Evolutionary conservation across 30 jellyfish, hydroid and myxozoan genomes (phyloP).

Genomic region (Turritopsis dohrnii): DNA sequence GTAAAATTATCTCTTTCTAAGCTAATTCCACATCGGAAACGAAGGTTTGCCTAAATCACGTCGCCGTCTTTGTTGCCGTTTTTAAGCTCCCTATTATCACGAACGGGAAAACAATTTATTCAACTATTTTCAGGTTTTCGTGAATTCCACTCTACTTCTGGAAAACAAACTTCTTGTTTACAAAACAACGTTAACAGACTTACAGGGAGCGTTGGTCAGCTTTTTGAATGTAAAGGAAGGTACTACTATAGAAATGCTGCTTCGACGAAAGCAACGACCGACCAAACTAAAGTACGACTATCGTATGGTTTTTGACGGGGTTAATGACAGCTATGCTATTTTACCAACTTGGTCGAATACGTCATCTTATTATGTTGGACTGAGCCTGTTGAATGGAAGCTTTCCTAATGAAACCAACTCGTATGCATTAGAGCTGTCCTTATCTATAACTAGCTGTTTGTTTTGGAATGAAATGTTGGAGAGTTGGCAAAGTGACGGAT

Average conservation of each 20-base stretch:
- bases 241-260: background rate
- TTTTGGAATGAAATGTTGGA: slow-evolving; percentile 38
- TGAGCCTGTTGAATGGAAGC: background rate
- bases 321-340: slow-evolving; percentile 3
- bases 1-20: too few species aligned
- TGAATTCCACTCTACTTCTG: background rate
- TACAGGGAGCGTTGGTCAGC: slow-evolving; percentile 20
- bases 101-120: background rate
- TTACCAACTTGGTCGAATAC: slow-evolving; percentile 5
- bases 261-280: background rate
- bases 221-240: background rate
- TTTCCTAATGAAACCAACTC: background rate
- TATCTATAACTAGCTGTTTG: slow-evolving; percentile 46
- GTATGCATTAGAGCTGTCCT: slow-evolving; percentile 13
- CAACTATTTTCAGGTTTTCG: background rate
- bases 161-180: slow-evolving; percentile 2
- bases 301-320: background rate
- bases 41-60: too few species aligned
- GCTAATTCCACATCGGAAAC: too few species aligned
- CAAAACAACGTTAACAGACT: background rate
- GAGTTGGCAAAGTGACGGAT: slow-evolving; percentile 62
- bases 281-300: background rate
- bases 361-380: slow-evolving; percentile 20
- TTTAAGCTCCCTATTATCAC: too few species aligned
- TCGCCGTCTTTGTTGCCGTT: too few species aligned